Base-by-base conservation (phyloP, 2,888 invertebrate genomes). In the Siphonodentalium dalli region DNA sequence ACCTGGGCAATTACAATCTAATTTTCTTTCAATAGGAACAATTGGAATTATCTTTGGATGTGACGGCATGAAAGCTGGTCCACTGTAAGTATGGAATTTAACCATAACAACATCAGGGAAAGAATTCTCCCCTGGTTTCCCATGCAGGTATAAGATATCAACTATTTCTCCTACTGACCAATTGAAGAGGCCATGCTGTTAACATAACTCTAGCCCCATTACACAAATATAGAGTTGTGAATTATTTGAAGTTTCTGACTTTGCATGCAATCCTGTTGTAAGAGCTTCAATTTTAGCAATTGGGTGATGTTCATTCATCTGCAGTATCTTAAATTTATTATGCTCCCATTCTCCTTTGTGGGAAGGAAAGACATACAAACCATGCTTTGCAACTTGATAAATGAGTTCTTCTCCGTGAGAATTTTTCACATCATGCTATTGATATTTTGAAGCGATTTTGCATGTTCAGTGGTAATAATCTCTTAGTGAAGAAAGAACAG, bases 41-140 rank as follows among this genome's bases (percentile, higher is more conserved):
- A 53, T 37, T 3, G 48, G 49, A 7, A 52, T 39, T 20, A 53
- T 15, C 23, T 27, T 33, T 8, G 24, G 9, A 27, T 40, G 18
- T 3, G 29, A 20, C n/a, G n/a, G 7, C 18, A 43, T 29, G 15
- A 54, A 43, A 24, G 39, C n/a, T n/a, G 48, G 44, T 6, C 49
- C 46, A 26, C 34, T 52, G 20, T 53, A 46, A 13, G 24, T 13
- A 15, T 3, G 46, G 46, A 13, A 2, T 28, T 48, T 35, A 7
- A 68, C 65, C 54, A 64, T 61, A 2, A 66, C 61, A 39, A 58
- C 62, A 52, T 52, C 50, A 15, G 66, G 62, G 15, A 57, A 34
- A 20, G 51, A 41, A n/a, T 49, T 40, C 11, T n/a, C 18, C 33
- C 54, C 57, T n/a, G 24, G 39, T 27, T 29, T 48, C 3, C 26